Evolutionary conservation across 37 sponge, comb jelly and placozoan species (phyloP).

Genomic region (Haliclona indistincta): DNA sequence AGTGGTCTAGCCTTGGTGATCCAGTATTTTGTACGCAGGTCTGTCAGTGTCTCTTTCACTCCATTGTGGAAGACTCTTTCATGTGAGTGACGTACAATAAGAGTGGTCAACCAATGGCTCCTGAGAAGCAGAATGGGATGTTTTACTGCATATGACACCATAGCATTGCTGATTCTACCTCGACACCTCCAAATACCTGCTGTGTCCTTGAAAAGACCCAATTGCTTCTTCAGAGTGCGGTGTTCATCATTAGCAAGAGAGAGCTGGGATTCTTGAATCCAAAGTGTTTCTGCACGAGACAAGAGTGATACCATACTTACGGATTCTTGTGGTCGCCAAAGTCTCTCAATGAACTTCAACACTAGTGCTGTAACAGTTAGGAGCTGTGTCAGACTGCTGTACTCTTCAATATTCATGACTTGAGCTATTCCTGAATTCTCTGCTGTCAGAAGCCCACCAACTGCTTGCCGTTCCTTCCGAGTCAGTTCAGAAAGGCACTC

Average conservation of each 20-base stretch:
- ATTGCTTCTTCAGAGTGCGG: neutral
- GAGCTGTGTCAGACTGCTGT: conserved; percentile 8
- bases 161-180: conserved; percentile 12
- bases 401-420: neutral
- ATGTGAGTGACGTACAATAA: too few relatives aligned
- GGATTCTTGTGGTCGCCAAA: neutral
- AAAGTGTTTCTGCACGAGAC: neutral
- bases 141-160: neutral
- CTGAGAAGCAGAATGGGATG: conserved; percentile 16
- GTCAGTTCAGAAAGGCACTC: neutral
- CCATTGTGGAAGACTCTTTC: too few relatives aligned
- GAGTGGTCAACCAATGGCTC: neutral
- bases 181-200: conserved; percentile 14
- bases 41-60: too few relatives aligned
- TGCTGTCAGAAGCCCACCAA: neutral
- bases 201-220: conserved; percentile 8
- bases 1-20: conserved; percentile 16
- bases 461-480: neutral
- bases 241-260: neutral
- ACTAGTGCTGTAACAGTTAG: conserved; percentile 17
- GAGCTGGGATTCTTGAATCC: neutral
- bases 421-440: neutral
- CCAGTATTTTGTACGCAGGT: conserved; percentile 31
- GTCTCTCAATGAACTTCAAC: neutral
- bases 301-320: neutral